Percentiles rank a stretch among this genome's conserved stretches.
phyloP scores from a whole-genome alignment of 2,888 invertebrate species.

The Arctia plantaginis region DNA sequence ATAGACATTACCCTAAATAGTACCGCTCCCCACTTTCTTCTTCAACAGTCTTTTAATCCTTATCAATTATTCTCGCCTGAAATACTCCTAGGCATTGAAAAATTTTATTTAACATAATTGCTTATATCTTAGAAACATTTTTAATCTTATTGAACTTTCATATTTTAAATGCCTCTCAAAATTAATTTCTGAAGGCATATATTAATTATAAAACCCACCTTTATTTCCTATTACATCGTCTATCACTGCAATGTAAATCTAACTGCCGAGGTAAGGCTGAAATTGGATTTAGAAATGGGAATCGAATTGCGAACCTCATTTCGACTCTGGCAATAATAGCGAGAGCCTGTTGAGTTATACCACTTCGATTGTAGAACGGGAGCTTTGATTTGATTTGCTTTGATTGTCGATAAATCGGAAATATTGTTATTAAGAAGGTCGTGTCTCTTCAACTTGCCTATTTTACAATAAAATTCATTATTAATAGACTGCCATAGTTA shows the following conservation, averaged over 20 bases:
- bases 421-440: not conserved
- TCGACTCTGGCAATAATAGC: conserved; percentile 57
- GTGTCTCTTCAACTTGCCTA: not conserved
- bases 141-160: not conserved
- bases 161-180: not conserved
- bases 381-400: conserved; percentile 17
- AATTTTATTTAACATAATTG: not conserved
- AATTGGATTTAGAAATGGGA: conserved; percentile 68
- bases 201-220: conserved; percentile 41
- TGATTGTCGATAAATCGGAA: not conserved
- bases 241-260: conserved; percentile 56
- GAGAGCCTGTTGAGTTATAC: conserved; percentile 60
- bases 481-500: no score
- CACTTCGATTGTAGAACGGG: conserved; percentile 36
- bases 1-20: not conserved
- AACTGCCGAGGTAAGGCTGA: conserved; percentile 53
- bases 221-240: conserved; percentile 31
- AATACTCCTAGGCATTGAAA: not conserved
- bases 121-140: not conserved
- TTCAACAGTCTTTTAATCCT: not conserved
- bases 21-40: not conserved
- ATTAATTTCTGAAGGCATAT: not conserved
- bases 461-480: no score
- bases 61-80: not conserved
- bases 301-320: conserved; percentile 64